Percentiles rank a stretch among this genome's conserved stretches.
These are phyloP conservation scores for Drosophila paulistorum DNA, from an alignment of 1,140 invertebrate species.

Conservation along the genomic window DNA sequence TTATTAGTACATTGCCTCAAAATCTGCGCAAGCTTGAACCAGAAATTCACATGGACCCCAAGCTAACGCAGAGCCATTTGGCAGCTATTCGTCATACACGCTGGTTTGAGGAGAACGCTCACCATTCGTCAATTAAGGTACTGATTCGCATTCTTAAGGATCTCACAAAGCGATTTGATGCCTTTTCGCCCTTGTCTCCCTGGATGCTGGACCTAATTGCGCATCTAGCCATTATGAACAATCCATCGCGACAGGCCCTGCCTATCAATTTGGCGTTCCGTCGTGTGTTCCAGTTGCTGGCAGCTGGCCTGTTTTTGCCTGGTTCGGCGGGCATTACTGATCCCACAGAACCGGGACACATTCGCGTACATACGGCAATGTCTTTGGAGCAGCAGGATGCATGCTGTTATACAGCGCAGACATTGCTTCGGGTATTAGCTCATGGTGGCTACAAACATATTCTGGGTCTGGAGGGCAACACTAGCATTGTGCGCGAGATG, in stretches of 20 bases:
- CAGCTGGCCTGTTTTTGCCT: conserved; percentile 97
- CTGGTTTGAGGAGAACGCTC: conserved; percentile 99
- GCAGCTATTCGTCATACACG: conserved; percentile 97
- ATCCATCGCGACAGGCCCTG: conserved; percentile 95
- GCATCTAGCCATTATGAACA: conserved; percentile 98
- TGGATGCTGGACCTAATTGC: conserved; percentile 99
- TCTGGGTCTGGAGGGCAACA: conserved; percentile 89
- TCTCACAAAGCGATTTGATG: conserved; percentile 93
- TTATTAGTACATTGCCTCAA: conserved; percentile 96
- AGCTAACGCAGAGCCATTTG: conserved; percentile 93
- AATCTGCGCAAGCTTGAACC: conserved; percentile 96
- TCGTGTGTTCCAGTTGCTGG: conserved; percentile 94
- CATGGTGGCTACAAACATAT: conserved; percentile 97
- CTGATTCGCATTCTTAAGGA: conserved; percentile 96
- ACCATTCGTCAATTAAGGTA: conserved; percentile 97
- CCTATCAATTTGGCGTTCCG: conserved; percentile 95
- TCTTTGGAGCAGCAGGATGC: conserved; percentile 97
- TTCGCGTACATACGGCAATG: conserved; percentile 95
- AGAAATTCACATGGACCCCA: conserved; percentile 94
- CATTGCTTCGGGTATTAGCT: conserved; percentile 92
- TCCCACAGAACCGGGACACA: conserved; percentile 95
- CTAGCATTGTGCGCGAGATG: conserved; percentile 91
- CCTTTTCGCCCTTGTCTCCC: conserved; percentile 94
- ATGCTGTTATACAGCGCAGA: conserved; percentile 95
- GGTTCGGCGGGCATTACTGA: conserved; percentile 97